Percentiles rank a stretch among this genome's conserved stretches.
Evolutionary conservation across 2,113 vertebrate genomes (phyloP).

Genomic region (Apteryx owenii): DNA sequence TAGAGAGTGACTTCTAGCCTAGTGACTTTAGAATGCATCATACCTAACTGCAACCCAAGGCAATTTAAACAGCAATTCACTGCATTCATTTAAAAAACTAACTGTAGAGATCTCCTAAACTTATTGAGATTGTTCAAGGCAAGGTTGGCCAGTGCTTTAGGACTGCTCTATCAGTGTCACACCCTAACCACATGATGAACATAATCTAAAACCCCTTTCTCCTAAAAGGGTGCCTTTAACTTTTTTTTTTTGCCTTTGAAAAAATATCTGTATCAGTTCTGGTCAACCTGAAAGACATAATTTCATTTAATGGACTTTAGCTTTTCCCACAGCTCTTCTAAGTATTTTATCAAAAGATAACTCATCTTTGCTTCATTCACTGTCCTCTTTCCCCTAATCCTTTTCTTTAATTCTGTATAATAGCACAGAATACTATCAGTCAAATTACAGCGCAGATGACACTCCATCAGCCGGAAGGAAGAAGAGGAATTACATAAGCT

Average conservation of each 20-base stretch:
- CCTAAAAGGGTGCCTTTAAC: neutral
- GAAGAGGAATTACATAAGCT: constrained; percentile 7
- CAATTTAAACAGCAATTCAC: neutral
- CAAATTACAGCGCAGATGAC: neutral
- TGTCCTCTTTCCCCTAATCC: neutral
- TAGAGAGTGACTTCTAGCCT: neutral
- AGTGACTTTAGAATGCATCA: neutral
- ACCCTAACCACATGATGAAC: neutral
- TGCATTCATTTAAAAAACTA: neutral
- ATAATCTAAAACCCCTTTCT: neutral
- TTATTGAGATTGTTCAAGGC: neutral
- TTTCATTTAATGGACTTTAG: neutral
- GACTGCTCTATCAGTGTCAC: neutral
- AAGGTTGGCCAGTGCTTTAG: neutral
- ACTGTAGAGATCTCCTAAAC: neutral
- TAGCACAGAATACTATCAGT: neutral
- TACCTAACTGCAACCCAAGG: neutral
- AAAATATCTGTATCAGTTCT: neutral
- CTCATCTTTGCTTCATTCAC: neutral
- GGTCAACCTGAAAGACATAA: neutral
- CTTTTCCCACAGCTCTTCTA: neutral
- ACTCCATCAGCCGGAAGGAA: constrained; percentile 22
- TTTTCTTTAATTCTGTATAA: neutral
- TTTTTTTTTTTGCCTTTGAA: neutral
- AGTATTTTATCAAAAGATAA: neutral